A percentile compares a stretch with the other conserved stretches of the same genome.
Conservation (phyloP, 2,797 vertebrate genomes). For the Telmatherina bonti region DNA sequence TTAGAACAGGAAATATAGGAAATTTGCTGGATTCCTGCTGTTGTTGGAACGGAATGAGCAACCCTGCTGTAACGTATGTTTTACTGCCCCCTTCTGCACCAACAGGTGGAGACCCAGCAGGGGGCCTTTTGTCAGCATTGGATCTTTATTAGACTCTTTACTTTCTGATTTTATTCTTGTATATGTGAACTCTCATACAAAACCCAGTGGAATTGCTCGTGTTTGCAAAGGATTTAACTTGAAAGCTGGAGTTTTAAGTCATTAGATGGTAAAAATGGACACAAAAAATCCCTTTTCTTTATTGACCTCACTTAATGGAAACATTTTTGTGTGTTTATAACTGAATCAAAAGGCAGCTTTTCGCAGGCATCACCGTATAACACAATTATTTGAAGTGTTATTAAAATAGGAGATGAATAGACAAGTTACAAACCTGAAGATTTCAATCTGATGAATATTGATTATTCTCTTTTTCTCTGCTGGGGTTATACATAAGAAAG, state of each 20-base stretch:
- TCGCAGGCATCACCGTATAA: neutral
- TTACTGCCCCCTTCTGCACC: neutral
- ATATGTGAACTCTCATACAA: neutral
- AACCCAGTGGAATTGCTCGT: neutral
- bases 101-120: no score
- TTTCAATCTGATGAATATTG: neutral
- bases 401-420: neutral
- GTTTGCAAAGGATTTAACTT: neutral
- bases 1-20: no score
- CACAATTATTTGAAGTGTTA: neutral
- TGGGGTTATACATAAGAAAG: neutral
- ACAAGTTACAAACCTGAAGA: neutral
- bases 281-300: neutral
- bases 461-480: neutral
- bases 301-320: neutral
- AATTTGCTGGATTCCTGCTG: no score
- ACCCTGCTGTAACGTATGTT: neutral
- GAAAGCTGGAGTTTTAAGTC: neutral
- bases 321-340: neutral
- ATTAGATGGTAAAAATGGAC: slow-evolving; percentile 1
- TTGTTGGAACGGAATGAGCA: no score
- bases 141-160: no score
- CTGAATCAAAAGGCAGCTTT: neutral
- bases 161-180: neutral
- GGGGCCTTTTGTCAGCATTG: no score